phyloP scores from a whole-genome alignment of 2,113 vertebrate species.

The Notothenia rossii region DNA sequence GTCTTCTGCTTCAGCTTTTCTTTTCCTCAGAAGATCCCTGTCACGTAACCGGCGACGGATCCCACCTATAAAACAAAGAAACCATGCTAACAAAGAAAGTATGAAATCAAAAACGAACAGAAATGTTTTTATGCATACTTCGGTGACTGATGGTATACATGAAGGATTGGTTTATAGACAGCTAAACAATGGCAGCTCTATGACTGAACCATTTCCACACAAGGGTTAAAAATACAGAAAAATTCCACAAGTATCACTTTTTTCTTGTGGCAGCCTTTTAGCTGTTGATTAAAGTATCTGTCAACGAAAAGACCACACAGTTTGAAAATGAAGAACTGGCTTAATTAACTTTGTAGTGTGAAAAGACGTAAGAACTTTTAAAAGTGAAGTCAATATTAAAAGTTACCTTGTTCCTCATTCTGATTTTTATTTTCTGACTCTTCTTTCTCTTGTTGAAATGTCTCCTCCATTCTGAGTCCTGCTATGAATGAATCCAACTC shows the following conservation, averaged over 20 bases:
- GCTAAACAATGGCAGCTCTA: neutral
- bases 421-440: conserved; percentile 62
- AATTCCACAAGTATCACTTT: neutral
- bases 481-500: conserved; percentile 72
- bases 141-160: conserved; percentile 3
- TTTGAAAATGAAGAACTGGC: conserved; percentile 10
- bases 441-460: conserved; percentile 61
- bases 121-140: neutral
- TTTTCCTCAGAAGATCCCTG: conserved; percentile 90
- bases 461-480: conserved; percentile 80
- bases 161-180: neutral
- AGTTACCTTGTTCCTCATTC: conserved; percentile 78
- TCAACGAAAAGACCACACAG: neutral
- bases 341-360: neutral
- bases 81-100: neutral
- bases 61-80: conserved; percentile 73
- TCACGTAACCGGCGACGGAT: conserved; percentile 86
- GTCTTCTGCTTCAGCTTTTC: conserved; percentile 89
- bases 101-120: conserved; percentile 9
- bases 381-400: conserved; percentile 3
- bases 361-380: neutral
- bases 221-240: neutral
- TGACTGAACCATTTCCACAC: neutral
- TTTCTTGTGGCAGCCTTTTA: neutral
- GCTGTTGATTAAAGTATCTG: conserved; percentile 5